Percentiles rank a stretch among this genome's conserved stretches.
These are phyloP conservation scores for Suillia variegata DNA, from an alignment of 2,888 invertebrate genomes.

Conservation along the genomic window DNA sequence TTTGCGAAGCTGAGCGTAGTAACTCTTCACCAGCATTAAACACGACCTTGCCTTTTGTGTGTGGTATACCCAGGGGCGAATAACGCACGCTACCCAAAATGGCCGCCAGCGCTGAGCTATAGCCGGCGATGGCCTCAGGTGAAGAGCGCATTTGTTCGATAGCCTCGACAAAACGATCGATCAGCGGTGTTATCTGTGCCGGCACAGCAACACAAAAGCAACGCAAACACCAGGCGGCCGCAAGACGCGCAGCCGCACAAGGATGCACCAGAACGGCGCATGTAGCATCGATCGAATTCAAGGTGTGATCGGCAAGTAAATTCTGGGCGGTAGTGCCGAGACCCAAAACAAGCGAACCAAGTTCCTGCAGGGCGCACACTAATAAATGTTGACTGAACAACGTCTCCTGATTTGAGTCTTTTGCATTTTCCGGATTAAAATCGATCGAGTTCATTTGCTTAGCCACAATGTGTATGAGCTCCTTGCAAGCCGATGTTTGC, in stretches of 20 bases:
- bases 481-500: slow-evolving; percentile 93
- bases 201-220: slow-evolving; percentile 94
- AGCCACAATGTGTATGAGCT: slow-evolving; percentile 87
- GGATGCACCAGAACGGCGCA: slow-evolving; percentile 86
- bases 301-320: slow-evolving; percentile 84
- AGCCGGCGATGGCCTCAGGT: slow-evolving; percentile 86
- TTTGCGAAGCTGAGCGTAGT: slow-evolving; percentile 93
- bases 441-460: slow-evolving; percentile 96
- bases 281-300: slow-evolving; percentile 70
- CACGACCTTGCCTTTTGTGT: slow-evolving; percentile 95
- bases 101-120: slow-evolving; percentile 92
- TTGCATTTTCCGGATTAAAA: slow-evolving; percentile 89
- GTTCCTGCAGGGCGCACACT: slow-evolving; percentile 91
- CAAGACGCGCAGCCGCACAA: slow-evolving; percentile 88
- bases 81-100: slow-evolving; percentile 88
- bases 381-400: slow-evolving; percentile 87
- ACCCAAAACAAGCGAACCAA: slow-evolving; percentile 86
- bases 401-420: slow-evolving; percentile 89
- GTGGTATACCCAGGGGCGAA: slow-evolving; percentile 93
- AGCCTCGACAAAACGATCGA: slow-evolving; percentile 87
- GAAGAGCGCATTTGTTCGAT: slow-evolving; percentile 89
- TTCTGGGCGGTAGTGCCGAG: slow-evolving; percentile 95
- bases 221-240: slow-evolving; percentile 91
- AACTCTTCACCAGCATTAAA: slow-evolving; percentile 98
- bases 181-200: slow-evolving; percentile 89